Conservation (phyloP, 1,140 invertebrate species). For the Nymphalis io region DNA sequence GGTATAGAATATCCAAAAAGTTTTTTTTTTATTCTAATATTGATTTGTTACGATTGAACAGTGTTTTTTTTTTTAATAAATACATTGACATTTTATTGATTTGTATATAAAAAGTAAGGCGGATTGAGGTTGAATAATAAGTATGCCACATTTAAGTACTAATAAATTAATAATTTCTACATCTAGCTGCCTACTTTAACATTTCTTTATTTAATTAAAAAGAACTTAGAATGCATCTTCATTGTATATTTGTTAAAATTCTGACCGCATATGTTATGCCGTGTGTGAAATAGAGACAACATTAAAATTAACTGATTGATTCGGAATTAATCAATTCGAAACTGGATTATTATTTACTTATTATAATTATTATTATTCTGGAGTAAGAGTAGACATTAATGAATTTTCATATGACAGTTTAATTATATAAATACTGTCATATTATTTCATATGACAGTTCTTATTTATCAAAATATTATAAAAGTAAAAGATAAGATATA, state of each 20-base stretch:
- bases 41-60: background rate
- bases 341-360: no score
- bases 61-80: background rate
- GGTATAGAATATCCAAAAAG: background rate
- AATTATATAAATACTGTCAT: no score
- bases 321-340: no score
- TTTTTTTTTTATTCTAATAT: background rate
- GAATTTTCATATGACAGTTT: no score
- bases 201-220: background rate
- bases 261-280: background rate
- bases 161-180: slow-evolving; percentile 3
- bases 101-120: background rate
- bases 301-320: background rate
- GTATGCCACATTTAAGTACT: slow-evolving; percentile 14
- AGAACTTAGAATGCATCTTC: background rate
- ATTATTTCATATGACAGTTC: no score
- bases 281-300: background rate
- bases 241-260: background rate
- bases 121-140: background rate
- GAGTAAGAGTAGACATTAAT: no score
- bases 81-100: background rate
- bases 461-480: no score
- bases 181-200: slow-evolving; percentile 8
- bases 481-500: no score
- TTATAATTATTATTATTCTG: no score